Base-by-base conservation (phyloP, 2,888 invertebrate genomes). In the Ectemnius continuus region DNA sequence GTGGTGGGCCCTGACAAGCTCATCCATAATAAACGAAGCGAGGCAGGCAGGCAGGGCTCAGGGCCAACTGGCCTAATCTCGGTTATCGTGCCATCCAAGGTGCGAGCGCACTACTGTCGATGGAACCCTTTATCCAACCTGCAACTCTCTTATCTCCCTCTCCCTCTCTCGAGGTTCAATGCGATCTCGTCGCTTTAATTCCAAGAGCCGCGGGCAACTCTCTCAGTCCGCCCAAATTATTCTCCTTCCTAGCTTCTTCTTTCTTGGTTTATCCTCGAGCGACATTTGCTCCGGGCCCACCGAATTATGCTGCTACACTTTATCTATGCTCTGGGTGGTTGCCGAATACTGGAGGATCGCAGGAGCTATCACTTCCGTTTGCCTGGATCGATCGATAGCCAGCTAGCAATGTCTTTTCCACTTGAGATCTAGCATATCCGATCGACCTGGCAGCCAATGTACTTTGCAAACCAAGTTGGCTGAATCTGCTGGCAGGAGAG, bases 191-290 rank as follows among this genome's bases (percentile, higher is more conserved):
- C 36, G 81, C 81, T 83, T 85, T 88, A 89, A 88, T 87, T 86
- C 84, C 83, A 86, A 86, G 84, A 82, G 81, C 88, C 86, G 85
- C 86, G 78, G 83, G 86, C 84, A 82, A 56, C 79, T 78, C n/a
- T n/a, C n/a, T n/a, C 76, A 84, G 86, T 76, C 73, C 75, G 80
- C 82, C 78, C 62, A 83, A 87, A 88, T 86, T 88, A 87, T 85
- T 83, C 84, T 56, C 56, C 20, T 52, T n/a, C 48, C 20, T 60
- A 14, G 56, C 58, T 3, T 26, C 13, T 45, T 16, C 23, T n/a
- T 28, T n/a, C 14, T 8, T 28, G n/a, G n/a, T 14, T 14, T 36
- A 23, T 18, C 45, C 64, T 14, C 13, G 23, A 11, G 26, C 64
- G 60, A 46, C 28, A 0, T 47, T 56, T 52, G 57, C 67, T 13